Base-by-base conservation (phyloP, 2,113 vertebrate genomes). In the Oncorhynchus tshawytscha region DNA sequence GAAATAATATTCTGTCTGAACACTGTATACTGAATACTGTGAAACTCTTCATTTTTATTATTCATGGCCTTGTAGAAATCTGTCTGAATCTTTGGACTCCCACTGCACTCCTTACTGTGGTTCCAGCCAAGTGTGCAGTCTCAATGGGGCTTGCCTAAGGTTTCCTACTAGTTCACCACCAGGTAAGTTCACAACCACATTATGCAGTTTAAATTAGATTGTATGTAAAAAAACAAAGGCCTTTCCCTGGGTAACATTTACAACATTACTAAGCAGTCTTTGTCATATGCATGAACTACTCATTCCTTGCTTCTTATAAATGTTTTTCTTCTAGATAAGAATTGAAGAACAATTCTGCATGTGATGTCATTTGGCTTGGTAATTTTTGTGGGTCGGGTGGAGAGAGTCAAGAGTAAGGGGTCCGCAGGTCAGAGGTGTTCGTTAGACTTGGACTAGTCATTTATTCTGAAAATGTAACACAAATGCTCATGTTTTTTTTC, bases 311-410 rank as follows among this genome's bases (percentile, higher is more conserved):
- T 92, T 98, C 74, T 82, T 72, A 13, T 12, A 18, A 29, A 5
- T 25, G 25, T 24, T 25, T 9, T 51, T 80, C 64, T 89, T 86
- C 67, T 87, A 99, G 96, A 87, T 92, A 91, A 24, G 94, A 97
- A 76, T 68, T 99, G 71, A 91, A 95, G 59, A 76, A 74, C 8
- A 94, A 94, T 75, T 64, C 85, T 70, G 91, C 92, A 29, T 96
- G 95, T 88, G 96, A 99, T 72, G 73, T 98, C 76, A 95, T n/a
- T 97, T 83, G 96, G 96, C 77, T 81, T 98, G 82, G 95, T 98
- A 34, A 94, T 92, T 0, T 99, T 96, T 88, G 96, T 98, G 27
- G 95, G 97, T 78, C 95, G 96, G 31, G 92, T 93, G 62, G 94
- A 99, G 85, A 85, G 95, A 86, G 79, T 94, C 75, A 95, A 90